Evolutionary conservation across 2,888 invertebrate genomes (phyloP), one percentile per base, ranked within the genome.

Genomic region (Atethmia centrago): DNA sequence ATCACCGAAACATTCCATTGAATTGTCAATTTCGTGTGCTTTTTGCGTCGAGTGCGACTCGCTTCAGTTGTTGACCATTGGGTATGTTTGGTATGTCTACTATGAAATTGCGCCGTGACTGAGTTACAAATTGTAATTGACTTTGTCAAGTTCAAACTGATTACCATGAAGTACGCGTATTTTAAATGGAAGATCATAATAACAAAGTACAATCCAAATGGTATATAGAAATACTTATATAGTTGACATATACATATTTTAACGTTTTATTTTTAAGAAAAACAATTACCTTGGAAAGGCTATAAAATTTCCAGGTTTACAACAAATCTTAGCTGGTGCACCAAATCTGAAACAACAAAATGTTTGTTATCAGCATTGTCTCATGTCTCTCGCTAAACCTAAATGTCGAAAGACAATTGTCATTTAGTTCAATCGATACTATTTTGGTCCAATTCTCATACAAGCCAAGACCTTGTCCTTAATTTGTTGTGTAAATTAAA

Each of bases 1-100:
- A 93, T 90, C 89, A 86, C 88, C 89, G 82, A 93, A 93, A 92
- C 91, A 94, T 94, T 91, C 90, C 91, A 91, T 90, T 92, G 90
- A 89, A 90, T 92, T 90, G 90, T 88, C 88, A 90, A 91, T 91
- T 92, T 90, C 77, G 85, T 89, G 74, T 73, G 71, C 88, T 89
- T 88, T 90, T 88, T 88, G 85, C 86, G 78, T 51, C 67, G 61
- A 74, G 67, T 81, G 79, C 85, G 87, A 85, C 85, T 83, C 88
- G 88, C 87, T 87, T 88, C 85, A 85, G 73, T 87, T 70, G 80
- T 72, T 79, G 64, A 19, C 42, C 71, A 64, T 36, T 65, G 58
- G 73, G 71, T 78, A 74, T 69, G 71, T 83, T 74, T 70, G 74
- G 75, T 71, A 83, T 83, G 71, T 65, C 64, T 73, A 58, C 69